These are phyloP conservation scores for Sesamia inferens DNA, from an alignment of 2,888 invertebrate genomes.

Conservation along the genomic window DNA sequence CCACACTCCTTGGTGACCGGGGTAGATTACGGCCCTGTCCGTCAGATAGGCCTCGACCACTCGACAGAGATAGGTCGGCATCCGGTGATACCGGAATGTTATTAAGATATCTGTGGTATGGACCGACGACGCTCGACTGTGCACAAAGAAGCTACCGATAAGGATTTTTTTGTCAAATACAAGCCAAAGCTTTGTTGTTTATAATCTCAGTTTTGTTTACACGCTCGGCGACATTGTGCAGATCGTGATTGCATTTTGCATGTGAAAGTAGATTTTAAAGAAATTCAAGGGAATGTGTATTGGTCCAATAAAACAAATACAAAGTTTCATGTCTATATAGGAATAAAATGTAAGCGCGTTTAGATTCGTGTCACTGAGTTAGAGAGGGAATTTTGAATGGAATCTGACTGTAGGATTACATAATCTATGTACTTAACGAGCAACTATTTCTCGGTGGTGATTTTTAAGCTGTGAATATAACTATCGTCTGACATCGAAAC, in stretches of 20 bases:
- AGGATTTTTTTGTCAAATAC: conserved; percentile 39
- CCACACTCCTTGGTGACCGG: too few species aligned
- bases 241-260: conserved; percentile 4
- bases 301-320: conserved; percentile 11
- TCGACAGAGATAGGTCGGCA: too few species aligned
- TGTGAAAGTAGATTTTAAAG: neutral
- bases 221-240: neutral
- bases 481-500: conserved; percentile 24
- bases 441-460: conserved; percentile 22
- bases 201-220: neutral
- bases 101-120: neutral
- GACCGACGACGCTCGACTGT: neutral
- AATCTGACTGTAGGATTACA: conserved; percentile 27
- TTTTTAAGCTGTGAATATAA: conserved; percentile 34
- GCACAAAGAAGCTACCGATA: conserved; percentile 16
- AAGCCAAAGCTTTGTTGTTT: conserved; percentile 11
- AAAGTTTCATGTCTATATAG: conserved; percentile 20
- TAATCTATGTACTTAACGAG: conserved; percentile 20
- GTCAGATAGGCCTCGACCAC: too few species aligned
- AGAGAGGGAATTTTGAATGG: conserved; percentile 3
- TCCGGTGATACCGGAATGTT: too few species aligned
- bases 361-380: conserved; percentile 17
- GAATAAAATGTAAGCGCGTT: conserved; percentile 10
- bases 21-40: too few species aligned
- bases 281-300: neutral